Conservation (phyloP, 1,140 invertebrate genomes). For the Scaptomyza graminum region DNA sequence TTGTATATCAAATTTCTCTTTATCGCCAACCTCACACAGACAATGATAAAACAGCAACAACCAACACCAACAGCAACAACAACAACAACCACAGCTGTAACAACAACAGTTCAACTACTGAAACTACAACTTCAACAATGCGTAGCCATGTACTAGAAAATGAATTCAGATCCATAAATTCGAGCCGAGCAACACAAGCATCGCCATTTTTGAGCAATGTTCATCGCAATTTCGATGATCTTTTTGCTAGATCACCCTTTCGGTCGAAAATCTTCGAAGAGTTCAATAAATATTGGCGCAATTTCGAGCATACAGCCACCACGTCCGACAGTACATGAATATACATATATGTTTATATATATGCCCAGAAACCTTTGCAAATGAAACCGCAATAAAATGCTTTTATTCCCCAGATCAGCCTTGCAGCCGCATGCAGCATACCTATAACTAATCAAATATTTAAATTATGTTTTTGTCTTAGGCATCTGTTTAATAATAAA, state of each 20-base stretch:
- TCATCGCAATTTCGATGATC: slow-evolving; percentile 61
- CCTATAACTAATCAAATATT: slow-evolving; percentile 26
- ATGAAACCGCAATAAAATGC: slow-evolving; percentile 59
- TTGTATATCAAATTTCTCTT: slow-evolving; percentile 50
- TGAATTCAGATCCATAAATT: slow-evolving; percentile 21
- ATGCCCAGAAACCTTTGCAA: slow-evolving; percentile 39
- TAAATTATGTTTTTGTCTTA: slow-evolving; percentile 33
- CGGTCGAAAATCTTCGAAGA: slow-evolving; percentile 75
- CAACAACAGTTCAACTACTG: slow-evolving; percentile 17
- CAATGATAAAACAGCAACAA: slow-evolving; percentile 41
- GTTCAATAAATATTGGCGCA: slow-evolving; percentile 81
- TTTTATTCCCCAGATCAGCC: slow-evolving; percentile 17
- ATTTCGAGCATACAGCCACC: slow-evolving; percentile 58
- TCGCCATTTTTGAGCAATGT: slow-evolving; percentile 51
- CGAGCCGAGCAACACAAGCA: slow-evolving; percentile 22
- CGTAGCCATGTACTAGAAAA: slow-evolving; percentile 35
- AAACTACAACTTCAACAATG: slow-evolving; percentile 15
- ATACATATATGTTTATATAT: slow-evolving; percentile 1
- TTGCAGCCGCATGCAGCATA: slow-evolving; percentile 62
- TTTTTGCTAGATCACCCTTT: slow-evolving; percentile 75
- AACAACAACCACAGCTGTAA: slow-evolving; percentile 11
- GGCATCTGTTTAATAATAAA: slow-evolving; percentile 15
- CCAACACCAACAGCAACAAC: slow-evolving; percentile 23
- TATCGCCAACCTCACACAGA: slow-evolving; percentile 60
- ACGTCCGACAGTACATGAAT: slow-evolving; percentile 50